phyloP scores from a whole-genome alignment of 2,113 vertebrate genomes.

The Tragelaphus imberbis region DNA sequence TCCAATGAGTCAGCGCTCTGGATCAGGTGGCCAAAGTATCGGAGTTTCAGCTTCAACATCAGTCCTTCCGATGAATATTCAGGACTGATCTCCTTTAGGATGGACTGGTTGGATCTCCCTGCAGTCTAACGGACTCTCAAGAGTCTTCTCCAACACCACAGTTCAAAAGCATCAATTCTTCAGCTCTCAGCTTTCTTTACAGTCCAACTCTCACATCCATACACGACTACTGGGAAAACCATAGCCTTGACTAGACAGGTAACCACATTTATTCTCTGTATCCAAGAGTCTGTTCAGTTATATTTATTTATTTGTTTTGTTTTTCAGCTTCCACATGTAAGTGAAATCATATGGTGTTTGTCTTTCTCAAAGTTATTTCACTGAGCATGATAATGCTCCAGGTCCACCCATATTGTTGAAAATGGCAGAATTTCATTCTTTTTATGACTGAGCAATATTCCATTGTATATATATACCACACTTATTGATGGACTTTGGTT shows the following conservation, averaged over 20 bases:
- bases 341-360: not conserved
- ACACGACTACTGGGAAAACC: not conserved
- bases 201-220: not conserved
- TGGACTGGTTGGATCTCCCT: not conserved
- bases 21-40: not conserved
- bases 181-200: rapidly evolving
- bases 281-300: not conserved
- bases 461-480: not conserved
- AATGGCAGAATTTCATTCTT: not conserved
- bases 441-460: not conserved
- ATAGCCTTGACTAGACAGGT: not conserved
- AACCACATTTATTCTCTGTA: not conserved
- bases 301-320: not conserved
- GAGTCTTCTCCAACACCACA: not conserved
- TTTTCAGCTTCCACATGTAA: not conserved
- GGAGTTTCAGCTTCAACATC: not conserved
- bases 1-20: not conserved
- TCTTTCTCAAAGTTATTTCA: not conserved
- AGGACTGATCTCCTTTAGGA: not conserved
- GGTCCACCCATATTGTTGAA: not conserved
- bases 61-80: not conserved
- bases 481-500: not conserved
- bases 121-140: not conserved
- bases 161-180: not conserved
- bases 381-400: not conserved